Evolutionary conservation across 2,113 vertebrate species (phyloP).

Genomic region (Dinomys branickii): DNA sequence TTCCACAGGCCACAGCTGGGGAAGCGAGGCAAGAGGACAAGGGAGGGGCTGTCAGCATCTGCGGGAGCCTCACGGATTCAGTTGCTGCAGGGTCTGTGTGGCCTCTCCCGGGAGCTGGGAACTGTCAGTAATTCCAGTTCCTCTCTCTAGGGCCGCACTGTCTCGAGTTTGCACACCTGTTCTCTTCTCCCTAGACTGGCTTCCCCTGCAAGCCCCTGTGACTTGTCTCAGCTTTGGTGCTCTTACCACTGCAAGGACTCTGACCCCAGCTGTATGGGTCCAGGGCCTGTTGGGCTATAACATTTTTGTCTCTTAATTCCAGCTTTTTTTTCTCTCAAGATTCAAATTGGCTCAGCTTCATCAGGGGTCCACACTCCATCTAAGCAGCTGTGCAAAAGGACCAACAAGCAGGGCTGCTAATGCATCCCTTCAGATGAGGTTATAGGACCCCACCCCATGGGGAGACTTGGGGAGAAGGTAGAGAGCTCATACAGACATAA

Average conservation of each 20-base stretch:
- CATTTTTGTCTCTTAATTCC: slow-evolving; percentile 1
- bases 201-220: background rate
- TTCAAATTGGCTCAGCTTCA: background rate
- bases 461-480: accelerated
- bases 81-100: background rate
- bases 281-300: background rate
- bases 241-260: background rate
- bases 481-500: background rate
- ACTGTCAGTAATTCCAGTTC: background rate
- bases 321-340: background rate
- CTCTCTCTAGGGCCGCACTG: background rate
- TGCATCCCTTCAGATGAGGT: background rate
- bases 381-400: background rate
- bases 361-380: background rate
- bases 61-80: background rate
- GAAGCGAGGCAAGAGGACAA: background rate
- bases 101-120: background rate
- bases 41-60: background rate
- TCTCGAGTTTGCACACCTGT: background rate
- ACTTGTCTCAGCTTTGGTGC: background rate
- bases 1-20: background rate
- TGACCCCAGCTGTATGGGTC: background rate
- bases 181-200: background rate
- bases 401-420: background rate
- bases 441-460: background rate